These are phyloP conservation scores for Oophaga sylvatica DNA, from an alignment of 2,797 vertebrate genomes.

Conservation along the genomic window DNA sequence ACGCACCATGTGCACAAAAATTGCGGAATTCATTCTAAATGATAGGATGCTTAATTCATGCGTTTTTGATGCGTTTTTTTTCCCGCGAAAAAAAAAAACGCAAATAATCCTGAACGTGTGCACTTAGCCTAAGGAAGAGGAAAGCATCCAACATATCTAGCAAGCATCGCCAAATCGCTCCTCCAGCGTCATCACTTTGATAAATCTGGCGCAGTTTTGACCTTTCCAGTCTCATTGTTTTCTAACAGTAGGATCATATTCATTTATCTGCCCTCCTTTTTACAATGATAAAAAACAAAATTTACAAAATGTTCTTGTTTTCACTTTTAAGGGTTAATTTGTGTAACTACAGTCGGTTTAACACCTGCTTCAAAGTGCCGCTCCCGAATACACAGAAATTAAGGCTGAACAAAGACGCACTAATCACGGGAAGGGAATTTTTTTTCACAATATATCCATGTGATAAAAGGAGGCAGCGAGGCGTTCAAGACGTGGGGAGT, in stretches of 20 bases:
- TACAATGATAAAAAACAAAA: neutral
- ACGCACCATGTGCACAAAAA: too few relatives aligned
- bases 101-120: too few relatives aligned
- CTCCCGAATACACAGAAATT: neutral
- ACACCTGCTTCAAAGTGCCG: neutral
- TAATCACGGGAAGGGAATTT: neutral
- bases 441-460: neutral
- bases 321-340: neutral
- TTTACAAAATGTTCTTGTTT: neutral
- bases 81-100: too few relatives aligned
- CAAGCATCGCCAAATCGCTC: neutral
- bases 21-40: too few relatives aligned
- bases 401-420: neutral
- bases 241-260: neutral
- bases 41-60: too few relatives aligned
- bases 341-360: neutral
- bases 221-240: neutral
- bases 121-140: too few relatives aligned
- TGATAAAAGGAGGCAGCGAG: slow-evolving; percentile 15
- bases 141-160: neutral
- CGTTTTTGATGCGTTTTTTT: too few relatives aligned
- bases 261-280: neutral
- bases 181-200: neutral
- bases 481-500: neutral
- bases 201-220: neutral